A percentile compares a stretch with the other conserved stretches of the same genome.
Conservation (phyloP, 2,888 invertebrate genomes). For the Neoaliturus tenellus region DNA sequence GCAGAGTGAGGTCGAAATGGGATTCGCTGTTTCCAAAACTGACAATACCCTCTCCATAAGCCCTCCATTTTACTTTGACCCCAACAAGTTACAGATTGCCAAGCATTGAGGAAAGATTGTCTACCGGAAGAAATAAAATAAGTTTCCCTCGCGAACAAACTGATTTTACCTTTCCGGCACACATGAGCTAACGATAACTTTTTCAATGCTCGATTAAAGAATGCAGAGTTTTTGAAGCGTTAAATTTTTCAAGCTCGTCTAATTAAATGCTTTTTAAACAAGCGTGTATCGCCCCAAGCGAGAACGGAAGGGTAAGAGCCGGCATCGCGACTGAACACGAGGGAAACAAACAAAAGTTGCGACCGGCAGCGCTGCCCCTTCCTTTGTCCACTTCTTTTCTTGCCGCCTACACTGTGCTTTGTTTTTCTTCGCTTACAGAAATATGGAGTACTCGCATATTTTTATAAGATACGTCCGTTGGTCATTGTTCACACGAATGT, state of each 20-base stretch:
- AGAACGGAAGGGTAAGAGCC: neutral
- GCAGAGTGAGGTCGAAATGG: too few species aligned
- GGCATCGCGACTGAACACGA: conserved; percentile 31
- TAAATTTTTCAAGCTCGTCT: conserved; percentile 73
- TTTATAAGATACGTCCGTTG: too few species aligned
- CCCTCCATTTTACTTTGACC: too few species aligned
- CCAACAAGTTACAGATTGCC: too few species aligned
- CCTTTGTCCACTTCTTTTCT: neutral
- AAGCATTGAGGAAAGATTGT: too few species aligned
- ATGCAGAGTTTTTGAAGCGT: conserved; percentile 71
- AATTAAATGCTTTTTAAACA: conserved; percentile 74
- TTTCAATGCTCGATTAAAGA: conserved; percentile 46
- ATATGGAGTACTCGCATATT: too few species aligned
- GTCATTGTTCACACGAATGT: too few species aligned
- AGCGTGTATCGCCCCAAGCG: conserved; percentile 63
- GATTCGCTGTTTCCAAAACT: too few species aligned
- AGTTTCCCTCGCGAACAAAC: too few species aligned
- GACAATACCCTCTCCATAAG: too few species aligned
- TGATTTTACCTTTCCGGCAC: too few species aligned
- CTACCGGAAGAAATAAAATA: too few species aligned
- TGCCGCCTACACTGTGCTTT: neutral
- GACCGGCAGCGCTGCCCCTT: neutral
- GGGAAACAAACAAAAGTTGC: conserved; percentile 34
- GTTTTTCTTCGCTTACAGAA: neutral
- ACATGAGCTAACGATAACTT: neutral